phyloP scores from a whole-genome alignment of 2,797 vertebrate species.

The Momotus momota region DNA sequence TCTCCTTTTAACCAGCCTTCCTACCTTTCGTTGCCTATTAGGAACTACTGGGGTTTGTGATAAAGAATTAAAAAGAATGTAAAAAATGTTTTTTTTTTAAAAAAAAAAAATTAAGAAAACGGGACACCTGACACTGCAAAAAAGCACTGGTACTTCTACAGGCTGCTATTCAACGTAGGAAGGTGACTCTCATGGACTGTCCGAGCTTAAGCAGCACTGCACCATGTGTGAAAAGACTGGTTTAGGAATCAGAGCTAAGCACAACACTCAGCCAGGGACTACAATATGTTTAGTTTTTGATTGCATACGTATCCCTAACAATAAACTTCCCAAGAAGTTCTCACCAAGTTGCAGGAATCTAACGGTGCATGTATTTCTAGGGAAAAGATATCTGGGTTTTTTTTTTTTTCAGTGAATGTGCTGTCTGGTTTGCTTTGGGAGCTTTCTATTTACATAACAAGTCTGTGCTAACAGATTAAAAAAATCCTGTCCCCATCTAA shows the following conservation, averaged over 20 bases:
- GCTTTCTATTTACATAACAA: constrained; percentile 65
- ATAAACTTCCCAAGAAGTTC: background rate
- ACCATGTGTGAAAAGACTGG: background rate
- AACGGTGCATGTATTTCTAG: background rate
- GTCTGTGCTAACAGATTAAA: constrained; percentile 51
- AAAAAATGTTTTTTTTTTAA: background rate
- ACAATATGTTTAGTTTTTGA: background rate
- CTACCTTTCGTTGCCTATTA: background rate
- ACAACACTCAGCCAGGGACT: background rate
- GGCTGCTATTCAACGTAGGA: background rate
- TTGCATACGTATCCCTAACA: background rate
- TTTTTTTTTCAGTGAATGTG: constrained; percentile 30
- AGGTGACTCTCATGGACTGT: background rate
- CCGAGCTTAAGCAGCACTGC: background rate
- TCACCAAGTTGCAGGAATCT: background rate
- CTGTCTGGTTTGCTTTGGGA: constrained; percentile 13
- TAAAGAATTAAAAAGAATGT: background rate
- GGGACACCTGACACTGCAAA: background rate
- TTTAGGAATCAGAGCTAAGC: background rate
- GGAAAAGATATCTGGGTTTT: constrained; percentile 1
- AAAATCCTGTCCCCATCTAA: constrained; percentile 61
- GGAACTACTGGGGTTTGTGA: background rate
- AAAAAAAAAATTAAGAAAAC: background rate
- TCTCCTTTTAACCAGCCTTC: background rate
- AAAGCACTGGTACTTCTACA: background rate